These are phyloP conservation scores for Tychaedon coryphoeus DNA, from an alignment of 2,113 vertebrate genomes.

Conservation along the genomic window DNA sequence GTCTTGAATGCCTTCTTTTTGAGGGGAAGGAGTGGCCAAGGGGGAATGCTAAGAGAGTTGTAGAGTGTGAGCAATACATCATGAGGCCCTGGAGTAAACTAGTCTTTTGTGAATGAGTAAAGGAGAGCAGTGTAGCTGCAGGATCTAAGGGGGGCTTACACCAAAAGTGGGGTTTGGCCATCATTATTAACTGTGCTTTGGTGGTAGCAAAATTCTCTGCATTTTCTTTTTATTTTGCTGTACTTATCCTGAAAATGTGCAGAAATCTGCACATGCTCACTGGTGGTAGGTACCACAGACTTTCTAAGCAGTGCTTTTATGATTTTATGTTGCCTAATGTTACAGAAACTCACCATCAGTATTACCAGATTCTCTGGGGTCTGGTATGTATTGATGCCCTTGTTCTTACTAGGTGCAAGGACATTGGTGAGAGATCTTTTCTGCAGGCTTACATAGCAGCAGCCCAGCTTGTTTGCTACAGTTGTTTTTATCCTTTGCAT, in stretches of 20 bases:
- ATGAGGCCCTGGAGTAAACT: neutral
- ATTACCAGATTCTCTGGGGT: neutral
- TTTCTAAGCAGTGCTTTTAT: neutral
- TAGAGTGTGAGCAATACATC: neutral
- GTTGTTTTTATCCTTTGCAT: constrained; percentile 18
- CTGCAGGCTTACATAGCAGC: neutral
- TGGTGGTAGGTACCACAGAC: neutral
- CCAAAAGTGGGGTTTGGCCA: neutral
- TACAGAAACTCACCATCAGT: neutral
- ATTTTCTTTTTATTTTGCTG: neutral
- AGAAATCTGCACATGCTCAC: neutral
- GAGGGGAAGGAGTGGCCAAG: neutral
- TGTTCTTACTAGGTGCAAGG: neutral
- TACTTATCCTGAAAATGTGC: neutral
- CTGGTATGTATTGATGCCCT: neutral
- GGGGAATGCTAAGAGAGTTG: neutral
- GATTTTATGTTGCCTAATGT: neutral
- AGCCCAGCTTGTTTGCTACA: neutral
- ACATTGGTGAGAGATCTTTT: neutral
- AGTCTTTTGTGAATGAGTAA: neutral
- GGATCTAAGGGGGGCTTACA: neutral
- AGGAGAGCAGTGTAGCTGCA: neutral
- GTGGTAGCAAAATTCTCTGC: neutral
- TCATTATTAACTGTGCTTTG: neutral
- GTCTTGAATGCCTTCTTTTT: neutral